phyloP scores from a whole-genome alignment of 2,888 invertebrate genomes.

The Eupithecia vulgata region DNA sequence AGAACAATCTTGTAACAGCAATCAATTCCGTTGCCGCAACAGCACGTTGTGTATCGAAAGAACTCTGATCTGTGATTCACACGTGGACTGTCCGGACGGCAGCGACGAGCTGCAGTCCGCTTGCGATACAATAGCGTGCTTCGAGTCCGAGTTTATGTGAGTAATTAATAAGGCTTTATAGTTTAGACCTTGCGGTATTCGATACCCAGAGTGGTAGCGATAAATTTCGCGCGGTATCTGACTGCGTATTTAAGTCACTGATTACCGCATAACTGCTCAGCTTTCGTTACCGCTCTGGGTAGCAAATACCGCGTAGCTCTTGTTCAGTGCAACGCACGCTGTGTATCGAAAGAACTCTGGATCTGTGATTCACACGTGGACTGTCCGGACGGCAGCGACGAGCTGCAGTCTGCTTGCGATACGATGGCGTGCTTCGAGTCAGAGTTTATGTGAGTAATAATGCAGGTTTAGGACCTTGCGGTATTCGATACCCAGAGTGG shows the following conservation, averaged over 20 bases:
- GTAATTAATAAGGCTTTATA: conserved; percentile 32
- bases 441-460: conserved; percentile 66
- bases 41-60: conserved; percentile 60
- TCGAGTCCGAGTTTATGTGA: conserved; percentile 71
- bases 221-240: no score
- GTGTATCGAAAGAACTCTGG: conserved; percentile 61
- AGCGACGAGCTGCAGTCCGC: conserved; percentile 58
- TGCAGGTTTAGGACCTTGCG: no score
- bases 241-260: no score
- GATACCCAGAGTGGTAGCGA: no score
- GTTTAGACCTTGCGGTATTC: no score
- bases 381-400: conserved; percentile 68
- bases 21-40: conserved; percentile 59
- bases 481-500: no score
- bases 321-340: conserved; percentile 45
- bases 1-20: conserved; percentile 45
- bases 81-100: conserved; percentile 63
- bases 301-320: no score
- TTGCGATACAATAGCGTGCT: conserved; percentile 60
- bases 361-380: conserved; percentile 64
- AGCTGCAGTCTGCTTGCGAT: conserved; percentile 55
- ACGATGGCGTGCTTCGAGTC: conserved; percentile 60
- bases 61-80: conserved; percentile 62
- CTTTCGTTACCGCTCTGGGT: no score
- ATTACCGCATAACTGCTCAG: no score